Conservation (phyloP, 2,113 vertebrate species). For the Micromys minutus region DNA sequence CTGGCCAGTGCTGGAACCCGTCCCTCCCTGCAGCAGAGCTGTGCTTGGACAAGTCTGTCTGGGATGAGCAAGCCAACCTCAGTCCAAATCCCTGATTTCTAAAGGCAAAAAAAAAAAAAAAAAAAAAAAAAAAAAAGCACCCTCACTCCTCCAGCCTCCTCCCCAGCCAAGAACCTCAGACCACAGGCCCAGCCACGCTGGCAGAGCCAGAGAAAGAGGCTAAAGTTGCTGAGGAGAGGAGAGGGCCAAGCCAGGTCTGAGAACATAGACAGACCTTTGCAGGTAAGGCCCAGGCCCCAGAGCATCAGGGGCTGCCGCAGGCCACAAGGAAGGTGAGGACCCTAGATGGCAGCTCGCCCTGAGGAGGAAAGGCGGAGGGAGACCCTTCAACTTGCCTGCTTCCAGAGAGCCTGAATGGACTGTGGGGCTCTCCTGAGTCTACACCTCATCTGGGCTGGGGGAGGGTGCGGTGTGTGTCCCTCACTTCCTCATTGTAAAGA, state of each 20-base stretch:
- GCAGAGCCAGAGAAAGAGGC: slow-evolving; percentile 47
- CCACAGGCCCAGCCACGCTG: slow-evolving; percentile 40
- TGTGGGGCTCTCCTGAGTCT: neutral
- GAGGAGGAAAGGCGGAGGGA: neutral
- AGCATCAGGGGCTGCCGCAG: rapidly evolving
- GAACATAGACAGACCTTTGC: neutral
- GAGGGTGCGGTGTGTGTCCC: neutral
- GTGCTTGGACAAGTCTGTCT: slow-evolving; percentile 59
- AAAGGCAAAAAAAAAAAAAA: slow-evolving; percentile 53
- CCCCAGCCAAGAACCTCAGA: slow-evolving; percentile 64
- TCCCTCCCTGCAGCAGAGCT: neutral
- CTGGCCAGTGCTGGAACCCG: neutral
- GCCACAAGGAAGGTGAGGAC: neutral
- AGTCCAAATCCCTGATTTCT: slow-evolving; percentile 62
- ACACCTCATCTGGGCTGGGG: neutral
- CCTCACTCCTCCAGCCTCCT: slow-evolving; percentile 45
- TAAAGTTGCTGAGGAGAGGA: neutral
- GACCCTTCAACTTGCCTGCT: no score
- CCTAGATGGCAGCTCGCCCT: neutral
- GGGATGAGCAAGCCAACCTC: slow-evolving; percentile 27
- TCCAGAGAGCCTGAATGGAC: neutral
- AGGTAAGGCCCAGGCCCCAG: neutral
- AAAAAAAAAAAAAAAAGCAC: slow-evolving; percentile 13
- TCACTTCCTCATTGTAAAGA: neutral
- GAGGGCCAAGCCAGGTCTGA: neutral